Evolutionary conservation across 2,113 vertebrate genomes (phyloP), one percentile per base, ranked within the genome.

Genomic region (Phalacrocorax pelagicus): DNA sequence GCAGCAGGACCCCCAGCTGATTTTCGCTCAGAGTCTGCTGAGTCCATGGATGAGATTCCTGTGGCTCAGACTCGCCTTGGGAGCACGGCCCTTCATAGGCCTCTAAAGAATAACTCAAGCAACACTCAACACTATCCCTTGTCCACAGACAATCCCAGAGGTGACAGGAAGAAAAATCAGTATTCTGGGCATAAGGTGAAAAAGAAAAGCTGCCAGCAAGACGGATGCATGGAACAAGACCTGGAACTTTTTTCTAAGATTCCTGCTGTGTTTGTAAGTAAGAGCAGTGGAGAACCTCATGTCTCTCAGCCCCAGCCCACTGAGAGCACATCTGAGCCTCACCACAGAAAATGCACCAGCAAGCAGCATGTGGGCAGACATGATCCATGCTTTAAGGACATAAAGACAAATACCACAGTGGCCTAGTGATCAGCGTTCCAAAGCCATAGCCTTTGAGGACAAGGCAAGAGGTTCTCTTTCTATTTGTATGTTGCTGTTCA

Each of bases 11-110:
- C 98, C 26, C 98, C 98, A 0, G 97, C 98, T 38, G 98, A 99
- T 71, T 99, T 98, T 98, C 98, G 98, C 90, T 99, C 99, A 1
- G 98, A 99, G 93, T 99, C 99, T 0, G 98, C 98, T 0, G 99
- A 99, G 91, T 99, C 99, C 74, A 95, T 99, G 98, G 98, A 99
- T 83, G 99, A 99, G 97, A 99, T 99, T 71, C 99, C 99, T 0
- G 98, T 99, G 97, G 98, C 98, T 23, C 97, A 99, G 97, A 99
- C 98, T 51, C 97, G 81, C 67, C 98, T 99, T 58, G 99, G 99
- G 93, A 99, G 98, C 27, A 96, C 97, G 0, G 96, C 98, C 57
- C 85, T 96, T 86, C 96, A n/a, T 3, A 51, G 67, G 40, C 83
- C 58, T 92, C 71, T 90, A 61, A 81, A 71, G 40, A 92, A 54